These are phyloP conservation scores for Leptinotarsa peninsularis DNA, from an alignment of 2,888 invertebrate genomes.

Conservation along the genomic window DNA sequence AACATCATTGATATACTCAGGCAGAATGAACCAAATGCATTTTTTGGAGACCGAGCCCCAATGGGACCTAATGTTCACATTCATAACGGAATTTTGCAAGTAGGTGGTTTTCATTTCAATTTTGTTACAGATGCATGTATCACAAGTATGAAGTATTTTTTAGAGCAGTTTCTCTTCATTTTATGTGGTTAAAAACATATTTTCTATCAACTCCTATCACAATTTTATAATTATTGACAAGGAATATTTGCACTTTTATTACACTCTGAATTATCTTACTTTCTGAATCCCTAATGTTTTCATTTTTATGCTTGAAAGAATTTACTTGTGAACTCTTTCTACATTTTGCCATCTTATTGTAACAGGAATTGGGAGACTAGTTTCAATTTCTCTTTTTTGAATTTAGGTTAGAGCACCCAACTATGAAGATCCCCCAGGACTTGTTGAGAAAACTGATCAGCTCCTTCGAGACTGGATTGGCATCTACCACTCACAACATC, in stretches of 20 bases:
- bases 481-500: constrained; percentile 80
- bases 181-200: too few species aligned
- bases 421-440: constrained; percentile 92
- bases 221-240: too few species aligned
- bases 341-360: too few species aligned
- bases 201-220: too few species aligned
- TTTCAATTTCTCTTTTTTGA: constrained; percentile 29
- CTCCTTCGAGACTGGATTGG: constrained; percentile 95
- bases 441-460: constrained; percentile 95
- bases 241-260: too few species aligned
- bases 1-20: constrained; percentile 85
- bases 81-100: constrained; percentile 91
- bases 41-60: constrained; percentile 81
- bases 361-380: too few species aligned
- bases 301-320: too few species aligned
- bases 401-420: constrained; percentile 84
- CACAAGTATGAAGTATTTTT: too few species aligned
- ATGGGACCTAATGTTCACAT: constrained; percentile 89
- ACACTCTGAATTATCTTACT: too few species aligned
- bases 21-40: constrained; percentile 76
- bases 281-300: too few species aligned
- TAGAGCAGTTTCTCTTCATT: too few species aligned
- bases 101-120: constrained; percentile 56
- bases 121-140: neutral
- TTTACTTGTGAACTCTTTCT: too few species aligned